Conservation (phyloP, 2,888 invertebrate species). For the Linnaemya tessellans region DNA sequence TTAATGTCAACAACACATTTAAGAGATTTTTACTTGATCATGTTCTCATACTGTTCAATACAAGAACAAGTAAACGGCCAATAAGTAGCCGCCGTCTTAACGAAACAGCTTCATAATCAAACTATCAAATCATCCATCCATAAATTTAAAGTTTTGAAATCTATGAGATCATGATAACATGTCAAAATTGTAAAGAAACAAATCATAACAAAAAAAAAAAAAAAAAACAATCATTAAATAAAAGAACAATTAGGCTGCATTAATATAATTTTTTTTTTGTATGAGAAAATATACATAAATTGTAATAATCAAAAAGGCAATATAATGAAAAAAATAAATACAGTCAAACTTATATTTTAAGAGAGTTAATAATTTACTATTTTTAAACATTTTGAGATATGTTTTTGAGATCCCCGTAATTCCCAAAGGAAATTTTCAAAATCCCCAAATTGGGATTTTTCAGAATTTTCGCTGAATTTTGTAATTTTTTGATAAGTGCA, state of each 20-base stretch:
- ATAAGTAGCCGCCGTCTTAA: neutral
- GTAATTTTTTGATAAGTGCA: too few species aligned
- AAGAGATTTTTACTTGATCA: conserved; percentile 19
- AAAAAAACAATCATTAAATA: neutral
- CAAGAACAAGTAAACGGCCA: neutral
- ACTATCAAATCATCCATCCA: neutral
- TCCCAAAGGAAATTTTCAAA: too few species aligned
- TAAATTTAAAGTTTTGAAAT: too few species aligned
- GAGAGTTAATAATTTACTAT: too few species aligned
- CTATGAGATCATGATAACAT: neutral
- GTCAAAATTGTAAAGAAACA: neutral
- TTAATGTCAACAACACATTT: conserved; percentile 9
- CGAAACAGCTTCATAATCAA: neutral
- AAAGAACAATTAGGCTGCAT: neutral
- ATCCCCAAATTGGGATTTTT: too few species aligned
- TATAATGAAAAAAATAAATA: too few species aligned
- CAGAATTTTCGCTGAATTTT: too few species aligned
- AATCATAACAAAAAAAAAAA: neutral
- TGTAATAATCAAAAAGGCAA: too few species aligned
- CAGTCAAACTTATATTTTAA: too few species aligned
- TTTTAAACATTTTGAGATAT: too few species aligned
- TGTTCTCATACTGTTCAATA: neutral
- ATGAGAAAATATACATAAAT: neutral
- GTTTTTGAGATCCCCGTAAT: too few species aligned
- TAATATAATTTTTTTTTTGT: neutral